Evolutionary conservation across 2,888 invertebrate genomes (phyloP), one percentile per base, ranked within the genome.

Genomic region (Lamellibrachia satsuma): DNA sequence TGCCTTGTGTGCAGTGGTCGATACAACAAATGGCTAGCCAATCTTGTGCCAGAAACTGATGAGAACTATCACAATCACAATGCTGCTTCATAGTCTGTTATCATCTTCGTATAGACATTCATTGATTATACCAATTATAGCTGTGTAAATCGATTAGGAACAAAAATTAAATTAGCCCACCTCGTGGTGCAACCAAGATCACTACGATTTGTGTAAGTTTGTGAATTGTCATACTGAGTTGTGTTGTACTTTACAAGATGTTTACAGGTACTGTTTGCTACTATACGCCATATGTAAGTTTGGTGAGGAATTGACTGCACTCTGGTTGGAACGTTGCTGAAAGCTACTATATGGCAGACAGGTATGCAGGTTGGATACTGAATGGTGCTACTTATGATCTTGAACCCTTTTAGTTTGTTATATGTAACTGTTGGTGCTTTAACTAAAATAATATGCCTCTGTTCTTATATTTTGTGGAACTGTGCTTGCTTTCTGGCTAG

Each of bases 51-150:
- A 75, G 75, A 75, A 75, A 75, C 75, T 75, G 75, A 75, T n/a
- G 75, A 75, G 75, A 75, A 75, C 75, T 75, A 75, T 75, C 75
- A 75, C 75, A 75, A 75, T 75, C 75, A 75, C 75, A 75, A 75
- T 75, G 75, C 39, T 39, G 39, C 39, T 39, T 39, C 39, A 39
- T 39, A 39, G 39, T 75, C 75, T 0, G 15, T 6, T 75, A 3
- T 75, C n/a, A 75, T 75, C 11, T 6, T 75, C 22, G 75, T 22
- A n/a, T 15, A 22, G 75, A 15, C 6, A n/a, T 75, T 75, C 15
- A 75, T 75, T 0, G 39, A 39, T 39, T 39, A 39, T 39, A 39
- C 39, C 39, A 39, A 75, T 75, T 75, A 75, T n/a, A 75, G n/a
- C 2, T n/a, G 3, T 75, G 75, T 15, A 3, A 11, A 22, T 75